Percentiles rank a stretch among this genome's conserved stretches.
These are phyloP conservation scores for Balaenoptera acutorostrata DNA, from an alignment of 2,113 vertebrate species.

Conservation along the genomic window DNA sequence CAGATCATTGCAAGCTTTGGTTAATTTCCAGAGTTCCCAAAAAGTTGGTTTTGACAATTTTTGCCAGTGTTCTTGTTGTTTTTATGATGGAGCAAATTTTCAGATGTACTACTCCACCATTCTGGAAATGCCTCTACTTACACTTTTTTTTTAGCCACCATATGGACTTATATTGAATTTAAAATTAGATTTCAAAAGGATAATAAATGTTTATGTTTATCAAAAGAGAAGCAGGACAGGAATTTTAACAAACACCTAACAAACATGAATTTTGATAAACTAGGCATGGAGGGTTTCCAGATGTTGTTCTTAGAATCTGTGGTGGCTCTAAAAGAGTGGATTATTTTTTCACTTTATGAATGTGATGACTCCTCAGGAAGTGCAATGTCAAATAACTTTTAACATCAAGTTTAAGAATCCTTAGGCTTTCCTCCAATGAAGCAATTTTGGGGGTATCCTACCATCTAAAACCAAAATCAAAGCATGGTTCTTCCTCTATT, in stretches of 20 bases:
- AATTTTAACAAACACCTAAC: neutral
- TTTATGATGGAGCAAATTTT: neutral
- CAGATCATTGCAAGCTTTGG: neutral
- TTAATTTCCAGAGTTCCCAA: neutral
- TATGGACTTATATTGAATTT: neutral
- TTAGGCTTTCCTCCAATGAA: neutral
- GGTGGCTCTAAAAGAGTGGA: neutral
- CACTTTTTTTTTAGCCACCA: neutral
- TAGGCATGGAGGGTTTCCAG: neutral
- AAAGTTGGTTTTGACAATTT: neutral
- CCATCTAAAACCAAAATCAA: neutral
- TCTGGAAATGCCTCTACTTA: neutral
- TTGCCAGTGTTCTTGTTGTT: neutral
- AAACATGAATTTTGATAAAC: neutral
- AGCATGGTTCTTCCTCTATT: neutral
- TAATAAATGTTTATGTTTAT: neutral
- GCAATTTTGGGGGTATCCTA: neutral
- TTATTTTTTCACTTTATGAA: neutral
- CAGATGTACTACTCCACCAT: neutral
- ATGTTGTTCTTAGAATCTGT: neutral
- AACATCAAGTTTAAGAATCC: neutral
- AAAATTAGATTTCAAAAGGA: neutral
- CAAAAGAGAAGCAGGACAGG: neutral
- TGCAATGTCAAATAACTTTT: neutral
- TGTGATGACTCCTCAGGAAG: neutral